These are phyloP conservation scores for Dolichotis patagonum DNA, from an alignment of 2,113 vertebrate species.

Conservation along the genomic window DNA sequence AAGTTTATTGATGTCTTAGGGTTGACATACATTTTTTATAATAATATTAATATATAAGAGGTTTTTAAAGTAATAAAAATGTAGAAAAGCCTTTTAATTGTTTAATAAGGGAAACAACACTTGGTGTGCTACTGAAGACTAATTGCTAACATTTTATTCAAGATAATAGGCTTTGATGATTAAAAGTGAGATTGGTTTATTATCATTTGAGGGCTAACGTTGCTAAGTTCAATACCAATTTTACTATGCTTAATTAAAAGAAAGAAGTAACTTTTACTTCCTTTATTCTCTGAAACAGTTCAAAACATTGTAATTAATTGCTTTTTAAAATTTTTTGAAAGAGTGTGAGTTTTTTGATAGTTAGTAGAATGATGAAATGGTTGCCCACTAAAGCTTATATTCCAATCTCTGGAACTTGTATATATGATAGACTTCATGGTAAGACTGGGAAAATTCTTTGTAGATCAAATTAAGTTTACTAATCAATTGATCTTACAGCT, in stretches of 20 bases:
- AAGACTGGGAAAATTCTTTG: background rate
- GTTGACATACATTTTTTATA: background rate
- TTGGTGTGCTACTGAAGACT: conserved; percentile 39
- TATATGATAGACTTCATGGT: background rate
- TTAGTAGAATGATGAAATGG: background rate
- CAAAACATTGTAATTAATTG: conserved; percentile 29
- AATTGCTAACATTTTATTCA: conserved; percentile 66
- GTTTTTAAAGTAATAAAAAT: conserved; percentile 14
- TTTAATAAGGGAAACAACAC: conserved; percentile 10
- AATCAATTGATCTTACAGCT: background rate
- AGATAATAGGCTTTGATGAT: conserved; percentile 51
- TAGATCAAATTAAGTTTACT: background rate
- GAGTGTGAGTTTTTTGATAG: background rate
- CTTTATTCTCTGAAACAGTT: conserved; percentile 25
- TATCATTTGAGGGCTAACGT: conserved; percentile 30
- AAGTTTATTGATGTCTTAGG: background rate
- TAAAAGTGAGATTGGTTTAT: conserved; percentile 55
- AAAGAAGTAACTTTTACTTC: conserved; percentile 64
- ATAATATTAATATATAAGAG: background rate
- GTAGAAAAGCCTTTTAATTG: conserved; percentile 36
- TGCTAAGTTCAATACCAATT: conserved; percentile 38
- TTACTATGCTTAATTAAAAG: conserved; percentile 58
- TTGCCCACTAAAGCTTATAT: background rate
- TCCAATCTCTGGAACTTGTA: background rate
- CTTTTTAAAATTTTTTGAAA: conserved; percentile 22